Conservation (phyloP, 2,888 invertebrate genomes). For the Agrotis ipsilon region DNA sequence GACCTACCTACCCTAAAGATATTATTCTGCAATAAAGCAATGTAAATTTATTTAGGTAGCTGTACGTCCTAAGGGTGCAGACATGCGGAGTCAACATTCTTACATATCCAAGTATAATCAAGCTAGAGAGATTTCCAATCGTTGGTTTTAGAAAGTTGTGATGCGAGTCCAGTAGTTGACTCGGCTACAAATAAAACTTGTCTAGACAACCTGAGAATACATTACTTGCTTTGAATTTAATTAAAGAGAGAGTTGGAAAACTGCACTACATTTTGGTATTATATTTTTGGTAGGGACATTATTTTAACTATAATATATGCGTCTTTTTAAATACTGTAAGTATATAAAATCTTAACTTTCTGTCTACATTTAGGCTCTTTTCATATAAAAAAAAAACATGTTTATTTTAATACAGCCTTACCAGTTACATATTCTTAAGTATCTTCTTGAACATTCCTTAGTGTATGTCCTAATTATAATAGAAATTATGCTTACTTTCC, state of each 20-base stretch:
- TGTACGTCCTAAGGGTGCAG: not conserved
- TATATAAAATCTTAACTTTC: not conserved
- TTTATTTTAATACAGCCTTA: not conserved
- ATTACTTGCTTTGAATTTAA: conserved; percentile 12
- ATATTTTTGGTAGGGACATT: no score
- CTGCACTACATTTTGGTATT: not conserved
- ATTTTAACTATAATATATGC: not conserved
- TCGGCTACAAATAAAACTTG: conserved; percentile 24
- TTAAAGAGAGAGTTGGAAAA: not conserved
- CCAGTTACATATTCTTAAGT: no score
- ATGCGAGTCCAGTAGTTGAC: conserved; percentile 1
- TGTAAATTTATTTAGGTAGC: no score
- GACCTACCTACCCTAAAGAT: no score
- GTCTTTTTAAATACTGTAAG: not conserved
- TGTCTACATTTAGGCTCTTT: not conserved
- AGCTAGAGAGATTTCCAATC: conserved; percentile 15
- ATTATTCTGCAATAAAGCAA: no score
- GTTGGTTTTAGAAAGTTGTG: conserved; percentile 18
- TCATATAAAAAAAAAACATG: not conserved
- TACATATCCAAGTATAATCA: conserved; percentile 1
- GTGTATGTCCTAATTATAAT: no score
- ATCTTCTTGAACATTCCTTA: no score
- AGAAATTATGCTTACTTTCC: no score
- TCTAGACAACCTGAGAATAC: not conserved
- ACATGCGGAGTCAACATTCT: conserved; percentile 13